These are phyloP conservation scores for Theretra japonica DNA, from an alignment of 2,888 invertebrate species.

Conservation along the genomic window DNA sequence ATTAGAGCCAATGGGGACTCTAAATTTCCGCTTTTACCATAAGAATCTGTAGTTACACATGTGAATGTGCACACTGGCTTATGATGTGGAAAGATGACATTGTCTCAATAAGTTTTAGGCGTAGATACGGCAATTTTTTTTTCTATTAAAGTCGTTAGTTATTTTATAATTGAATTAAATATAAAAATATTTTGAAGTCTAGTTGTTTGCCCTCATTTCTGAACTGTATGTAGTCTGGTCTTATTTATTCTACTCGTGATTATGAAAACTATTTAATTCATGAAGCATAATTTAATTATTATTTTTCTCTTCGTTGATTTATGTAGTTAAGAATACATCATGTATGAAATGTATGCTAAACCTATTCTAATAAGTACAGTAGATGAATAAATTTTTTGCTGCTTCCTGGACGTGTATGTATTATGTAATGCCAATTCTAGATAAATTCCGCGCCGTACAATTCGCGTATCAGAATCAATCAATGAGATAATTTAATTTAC, in stretches of 20 bases:
- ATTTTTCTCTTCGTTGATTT: too few species aligned
- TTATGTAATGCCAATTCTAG: neutral
- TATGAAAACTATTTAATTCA: too few species aligned
- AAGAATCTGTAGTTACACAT: slow-evolving; percentile 20
- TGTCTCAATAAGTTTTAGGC: neutral
- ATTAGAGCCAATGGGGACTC: slow-evolving; percentile 19
- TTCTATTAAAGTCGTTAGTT: too few species aligned
- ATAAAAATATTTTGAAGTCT: too few species aligned
- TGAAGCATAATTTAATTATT: too few species aligned
- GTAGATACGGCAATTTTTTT: neutral
- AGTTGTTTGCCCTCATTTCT: too few species aligned
- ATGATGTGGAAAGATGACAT: neutral
- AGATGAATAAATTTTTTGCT: neutral
- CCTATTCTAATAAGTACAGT: too few species aligned
- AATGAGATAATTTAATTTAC: slow-evolving; percentile 24
- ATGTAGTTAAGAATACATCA: too few species aligned
- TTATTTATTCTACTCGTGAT: too few species aligned
- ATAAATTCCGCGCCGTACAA: slow-evolving; percentile 15
- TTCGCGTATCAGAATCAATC: slow-evolving; percentile 25
- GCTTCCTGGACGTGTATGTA: neutral
- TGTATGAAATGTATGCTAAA: too few species aligned
- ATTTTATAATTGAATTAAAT: too few species aligned
- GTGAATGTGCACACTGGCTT: neutral
- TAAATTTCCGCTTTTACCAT: slow-evolving; percentile 26
- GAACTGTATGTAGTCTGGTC: too few species aligned